Conservation (phyloP, 2,113 vertebrate species). For the Scalopus aquaticus region DNA sequence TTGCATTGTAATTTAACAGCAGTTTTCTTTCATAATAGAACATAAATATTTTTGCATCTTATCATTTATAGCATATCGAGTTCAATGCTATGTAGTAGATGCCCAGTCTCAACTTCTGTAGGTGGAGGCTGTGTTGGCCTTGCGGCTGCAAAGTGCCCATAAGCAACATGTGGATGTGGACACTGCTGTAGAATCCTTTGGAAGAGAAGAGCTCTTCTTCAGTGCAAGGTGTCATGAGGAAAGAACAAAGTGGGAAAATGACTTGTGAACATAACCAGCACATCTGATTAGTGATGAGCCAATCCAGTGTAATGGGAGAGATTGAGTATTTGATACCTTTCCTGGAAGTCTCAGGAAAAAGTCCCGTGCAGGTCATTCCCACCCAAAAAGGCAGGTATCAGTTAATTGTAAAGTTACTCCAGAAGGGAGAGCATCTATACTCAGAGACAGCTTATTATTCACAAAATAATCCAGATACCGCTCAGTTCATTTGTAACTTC, state of each 20-base stretch:
- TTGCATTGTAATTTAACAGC: not conserved
- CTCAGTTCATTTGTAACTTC: not conserved
- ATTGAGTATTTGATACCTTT: not conserved
- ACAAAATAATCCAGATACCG: not conserved
- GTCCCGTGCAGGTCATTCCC: not conserved
- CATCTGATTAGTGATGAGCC: not conserved
- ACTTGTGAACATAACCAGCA: not conserved
- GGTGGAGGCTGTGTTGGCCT: not conserved
- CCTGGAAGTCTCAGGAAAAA: not conserved
- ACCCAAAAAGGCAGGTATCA: not conserved
- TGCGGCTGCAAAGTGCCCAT: not conserved
- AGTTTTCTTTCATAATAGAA: not conserved
- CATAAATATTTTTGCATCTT: not conserved
- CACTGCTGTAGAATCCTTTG: not conserved
- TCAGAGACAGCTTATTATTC: not conserved
- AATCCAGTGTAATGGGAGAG: not conserved
- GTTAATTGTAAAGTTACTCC: not conserved
- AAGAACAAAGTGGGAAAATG: not conserved
- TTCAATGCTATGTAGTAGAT: not conserved
- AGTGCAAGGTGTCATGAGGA: not conserved
- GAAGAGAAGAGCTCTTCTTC: not conserved
- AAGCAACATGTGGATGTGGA: not conserved
- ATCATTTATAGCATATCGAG: not conserved
- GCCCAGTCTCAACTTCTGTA: not conserved
- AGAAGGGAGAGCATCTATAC: not conserved